Evolutionary conservation across 2,113 vertebrate species (phyloP).

Genomic region (Marmota flaviventris): DNA sequence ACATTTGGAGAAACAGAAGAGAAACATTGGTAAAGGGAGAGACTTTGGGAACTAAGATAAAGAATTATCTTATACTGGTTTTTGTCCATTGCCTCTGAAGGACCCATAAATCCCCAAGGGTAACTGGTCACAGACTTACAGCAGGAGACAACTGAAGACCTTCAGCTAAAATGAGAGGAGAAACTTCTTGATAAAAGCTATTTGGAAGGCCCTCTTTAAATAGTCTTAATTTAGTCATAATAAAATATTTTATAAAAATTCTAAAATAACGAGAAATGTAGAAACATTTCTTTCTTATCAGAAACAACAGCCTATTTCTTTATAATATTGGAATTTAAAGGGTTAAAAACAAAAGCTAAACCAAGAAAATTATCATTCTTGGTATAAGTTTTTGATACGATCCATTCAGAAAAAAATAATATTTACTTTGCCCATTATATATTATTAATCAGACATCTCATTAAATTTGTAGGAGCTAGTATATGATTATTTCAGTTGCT

Average conservation of each 20-base stretch:
- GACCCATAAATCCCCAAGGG: not conserved
- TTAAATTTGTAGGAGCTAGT: conserved; percentile 71
- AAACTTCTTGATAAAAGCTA: not conserved
- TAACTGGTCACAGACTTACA: not conserved
- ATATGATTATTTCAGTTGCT: conserved; percentile 58
- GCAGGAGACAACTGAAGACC: not conserved
- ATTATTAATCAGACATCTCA: conserved; percentile 72
- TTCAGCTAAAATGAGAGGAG: not conserved
- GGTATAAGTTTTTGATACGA: conserved; percentile 50
- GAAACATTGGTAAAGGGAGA: not conserved
- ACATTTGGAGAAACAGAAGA: not conserved
- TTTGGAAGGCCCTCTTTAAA: conserved; percentile 16
- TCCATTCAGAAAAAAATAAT: conserved; percentile 38
- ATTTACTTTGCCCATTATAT: conserved; percentile 73
- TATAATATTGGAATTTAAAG: conserved; percentile 22
- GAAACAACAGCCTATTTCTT: not conserved
- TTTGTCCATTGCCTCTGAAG: conserved; percentile 49
- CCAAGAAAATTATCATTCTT: conserved; percentile 64
- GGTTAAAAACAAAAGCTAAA: conserved; percentile 55
- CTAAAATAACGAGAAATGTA: not conserved
- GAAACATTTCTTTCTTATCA: not conserved
- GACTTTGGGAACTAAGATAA: not conserved
- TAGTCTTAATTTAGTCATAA: not conserved
- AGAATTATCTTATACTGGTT: not conserved
- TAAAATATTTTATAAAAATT: conserved; percentile 40